Evolutionary conservation across 2,797 vertebrate genomes (phyloP).

Genomic region (Scyliorhinus canicula): DNA sequence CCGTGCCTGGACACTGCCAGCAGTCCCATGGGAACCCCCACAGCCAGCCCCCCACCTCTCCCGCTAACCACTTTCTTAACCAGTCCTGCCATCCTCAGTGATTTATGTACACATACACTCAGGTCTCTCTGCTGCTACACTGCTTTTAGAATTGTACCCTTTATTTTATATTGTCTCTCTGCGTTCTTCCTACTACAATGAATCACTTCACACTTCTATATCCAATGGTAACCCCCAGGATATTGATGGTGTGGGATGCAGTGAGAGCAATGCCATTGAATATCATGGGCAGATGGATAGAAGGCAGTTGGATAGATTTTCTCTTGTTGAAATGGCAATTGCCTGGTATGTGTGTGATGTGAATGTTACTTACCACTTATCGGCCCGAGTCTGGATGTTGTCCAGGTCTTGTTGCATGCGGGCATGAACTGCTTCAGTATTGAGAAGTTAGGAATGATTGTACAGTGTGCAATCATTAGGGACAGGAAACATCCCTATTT

Average conservation of each 20-base stretch:
- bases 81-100: no score
- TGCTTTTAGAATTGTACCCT: no score
- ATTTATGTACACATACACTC: no score
- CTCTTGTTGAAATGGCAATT: not conserved
- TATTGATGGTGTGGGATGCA: not conserved
- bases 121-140: no score
- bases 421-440: not conserved
- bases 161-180: no score
- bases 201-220: no score
- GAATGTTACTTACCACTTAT: not conserved
- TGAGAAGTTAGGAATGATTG: not conserved
- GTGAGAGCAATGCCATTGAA: not conserved
- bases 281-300: no score
- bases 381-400: not conserved
- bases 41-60: no score
- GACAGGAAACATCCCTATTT: not conserved
- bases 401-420: not conserved
- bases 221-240: not conserved
- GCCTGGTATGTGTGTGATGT: not conserved
- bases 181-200: no score
- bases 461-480: not conserved
- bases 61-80: no score
- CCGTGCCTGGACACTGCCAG: no score
- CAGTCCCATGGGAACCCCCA: no score
- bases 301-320: not conserved